A percentile compares a stretch with the other conserved stretches of the same genome.
phyloP scores from a whole-genome alignment of 64 coral and sea anemone species.

The Pachyseris speciosa region DNA sequence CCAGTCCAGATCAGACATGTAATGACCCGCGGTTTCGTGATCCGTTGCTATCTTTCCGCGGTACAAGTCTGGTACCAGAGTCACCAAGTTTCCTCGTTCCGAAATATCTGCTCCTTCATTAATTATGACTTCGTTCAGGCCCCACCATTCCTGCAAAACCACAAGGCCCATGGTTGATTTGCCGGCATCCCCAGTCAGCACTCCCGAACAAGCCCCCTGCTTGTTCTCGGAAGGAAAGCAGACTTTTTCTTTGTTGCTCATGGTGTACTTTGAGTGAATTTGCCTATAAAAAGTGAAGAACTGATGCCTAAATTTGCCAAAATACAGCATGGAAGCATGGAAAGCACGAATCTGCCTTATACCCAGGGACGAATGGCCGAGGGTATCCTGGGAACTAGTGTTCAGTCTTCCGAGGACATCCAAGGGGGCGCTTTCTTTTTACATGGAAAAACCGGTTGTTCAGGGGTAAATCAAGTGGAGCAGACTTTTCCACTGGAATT shows the following conservation, averaged over 20 bases:
- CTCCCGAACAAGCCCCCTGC: constrained; percentile 21
- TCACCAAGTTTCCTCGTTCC: constrained; percentile 49
- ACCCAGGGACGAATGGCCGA: too few species aligned
- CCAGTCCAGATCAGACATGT: constrained; percentile 54
- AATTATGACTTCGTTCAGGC: constrained; percentile 57
- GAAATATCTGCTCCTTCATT: constrained; percentile 58
- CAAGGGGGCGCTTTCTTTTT: too few species aligned
- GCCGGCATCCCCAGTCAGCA: constrained; percentile 10
- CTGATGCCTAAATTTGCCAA: too few species aligned
- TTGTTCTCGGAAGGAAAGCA: constrained; percentile 36
- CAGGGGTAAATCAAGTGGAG: too few species aligned
- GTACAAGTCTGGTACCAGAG: constrained; percentile 71
- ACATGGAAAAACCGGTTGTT: too few species aligned
- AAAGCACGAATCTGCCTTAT: too few species aligned
- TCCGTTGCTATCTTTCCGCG: constrained; percentile 72
- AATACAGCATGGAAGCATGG: too few species aligned
- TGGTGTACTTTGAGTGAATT: not conserved
- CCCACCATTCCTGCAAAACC: constrained; percentile 78
- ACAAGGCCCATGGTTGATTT: constrained; percentile 37
- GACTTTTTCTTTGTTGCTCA: constrained; percentile 32
- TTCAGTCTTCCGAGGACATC: too few species aligned
- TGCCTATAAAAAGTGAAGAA: too few species aligned
- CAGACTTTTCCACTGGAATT: too few species aligned
- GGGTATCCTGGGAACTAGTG: too few species aligned
- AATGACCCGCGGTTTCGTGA: constrained; percentile 65